phyloP scores from a whole-genome alignment of 2,888 invertebrate species.

The Rapana venosa region DNA sequence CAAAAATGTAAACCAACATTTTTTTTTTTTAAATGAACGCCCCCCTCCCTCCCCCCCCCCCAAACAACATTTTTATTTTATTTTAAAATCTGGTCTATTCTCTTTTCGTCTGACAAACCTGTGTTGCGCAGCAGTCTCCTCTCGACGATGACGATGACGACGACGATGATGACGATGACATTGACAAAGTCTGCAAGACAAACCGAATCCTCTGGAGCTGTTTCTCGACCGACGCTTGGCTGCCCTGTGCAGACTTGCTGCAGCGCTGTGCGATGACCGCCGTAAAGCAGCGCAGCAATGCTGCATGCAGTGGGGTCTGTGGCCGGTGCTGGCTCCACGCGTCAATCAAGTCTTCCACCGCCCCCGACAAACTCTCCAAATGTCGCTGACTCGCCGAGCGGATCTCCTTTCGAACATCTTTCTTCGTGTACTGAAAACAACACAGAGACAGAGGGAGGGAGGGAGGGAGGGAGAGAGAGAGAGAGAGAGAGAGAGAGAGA shows the following conservation, averaged over 20 bases:
- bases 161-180: no score
- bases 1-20: no score
- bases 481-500: no score
- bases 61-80: no score
- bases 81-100: no score
- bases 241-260: not conserved
- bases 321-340: not conserved
- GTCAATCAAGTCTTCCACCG: not conserved
- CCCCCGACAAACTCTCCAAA: not conserved
- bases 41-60: no score
- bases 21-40: no score
- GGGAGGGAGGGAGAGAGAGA: no score
- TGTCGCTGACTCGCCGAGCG: not conserved
- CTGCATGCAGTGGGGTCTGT: not conserved
- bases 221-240: not conserved
- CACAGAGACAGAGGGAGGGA: no score
- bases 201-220: not conserved
- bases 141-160: no score
- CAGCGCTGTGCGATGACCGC: not conserved
- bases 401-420: not conserved
- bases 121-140: no score
- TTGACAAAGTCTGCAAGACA: not conserved
- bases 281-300: constrained; percentile 4
- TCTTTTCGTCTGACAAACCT: no score
- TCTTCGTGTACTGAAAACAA: not conserved